Conservation (phyloP, 92 coral and sea anemone species). For the Diadumene lineata region DNA sequence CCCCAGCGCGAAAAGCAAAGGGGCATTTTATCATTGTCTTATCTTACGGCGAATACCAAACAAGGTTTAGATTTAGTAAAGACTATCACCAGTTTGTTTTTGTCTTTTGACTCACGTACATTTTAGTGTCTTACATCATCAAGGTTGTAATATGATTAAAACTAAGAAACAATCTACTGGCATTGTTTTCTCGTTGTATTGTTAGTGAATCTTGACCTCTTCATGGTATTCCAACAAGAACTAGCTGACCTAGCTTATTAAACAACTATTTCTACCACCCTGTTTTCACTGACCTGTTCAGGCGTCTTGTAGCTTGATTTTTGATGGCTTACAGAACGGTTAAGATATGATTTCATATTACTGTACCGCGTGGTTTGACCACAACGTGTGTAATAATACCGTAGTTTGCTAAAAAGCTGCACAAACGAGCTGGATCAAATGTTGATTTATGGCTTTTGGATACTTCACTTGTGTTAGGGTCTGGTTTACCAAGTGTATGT, state of each 20-base stretch:
- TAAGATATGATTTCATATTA: background rate
- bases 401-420: conserved; percentile 17
- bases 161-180: background rate
- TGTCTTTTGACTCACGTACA: background rate
- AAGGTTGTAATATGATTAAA: background rate
- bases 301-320: background rate
- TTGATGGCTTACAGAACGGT: background rate
- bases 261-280: background rate
- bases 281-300: background rate
- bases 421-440: conserved; percentile 23
- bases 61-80: too few species aligned
- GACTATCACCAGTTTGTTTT: too few species aligned
- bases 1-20: too few species aligned
- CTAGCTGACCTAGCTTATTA: background rate
- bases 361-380: background rate
- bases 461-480: conserved; percentile 25
- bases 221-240: background rate
- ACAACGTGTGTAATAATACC: background rate
- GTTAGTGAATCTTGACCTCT: background rate
- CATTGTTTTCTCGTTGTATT: background rate
- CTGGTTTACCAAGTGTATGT: conserved; percentile 13
- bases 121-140: background rate
- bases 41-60: background rate
- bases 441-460: conserved; percentile 33
- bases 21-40: background rate